Conservation (phyloP, 2,113 vertebrate species). For the Tyto alba region DNA sequence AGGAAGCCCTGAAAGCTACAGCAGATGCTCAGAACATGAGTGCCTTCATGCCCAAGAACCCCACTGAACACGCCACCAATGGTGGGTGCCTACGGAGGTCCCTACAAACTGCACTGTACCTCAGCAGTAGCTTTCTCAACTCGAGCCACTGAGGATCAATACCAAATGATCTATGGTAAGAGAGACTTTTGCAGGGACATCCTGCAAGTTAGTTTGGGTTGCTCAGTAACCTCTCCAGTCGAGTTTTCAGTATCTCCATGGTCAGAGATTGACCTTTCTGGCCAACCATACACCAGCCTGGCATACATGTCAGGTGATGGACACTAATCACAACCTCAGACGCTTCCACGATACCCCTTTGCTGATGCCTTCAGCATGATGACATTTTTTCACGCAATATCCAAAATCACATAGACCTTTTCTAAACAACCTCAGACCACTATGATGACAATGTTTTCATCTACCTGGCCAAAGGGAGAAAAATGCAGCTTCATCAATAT, state of each 20-base stretch:
- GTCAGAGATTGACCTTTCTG: background rate
- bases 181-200: fast-evolving
- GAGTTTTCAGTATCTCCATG: background rate
- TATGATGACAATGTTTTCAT: background rate
- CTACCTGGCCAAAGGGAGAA: background rate
- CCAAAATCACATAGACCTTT: background rate
- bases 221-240: background rate
- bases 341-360: fast-evolving
- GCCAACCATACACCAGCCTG: fast-evolving
- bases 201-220: background rate
- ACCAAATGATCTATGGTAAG: background rate
- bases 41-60: background rate
- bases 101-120: background rate
- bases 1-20: background rate
- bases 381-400: background rate
- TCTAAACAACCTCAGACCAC: background rate
- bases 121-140: background rate
- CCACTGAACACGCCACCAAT: fast-evolving
- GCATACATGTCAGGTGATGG: background rate
- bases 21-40: background rate
- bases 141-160: background rate
- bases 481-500: background rate
- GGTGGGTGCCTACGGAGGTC: background rate
- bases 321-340: background rate
- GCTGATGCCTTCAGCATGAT: background rate